Conservation (phyloP, 2,797 vertebrate species). For the Poecilia wingei region DNA sequence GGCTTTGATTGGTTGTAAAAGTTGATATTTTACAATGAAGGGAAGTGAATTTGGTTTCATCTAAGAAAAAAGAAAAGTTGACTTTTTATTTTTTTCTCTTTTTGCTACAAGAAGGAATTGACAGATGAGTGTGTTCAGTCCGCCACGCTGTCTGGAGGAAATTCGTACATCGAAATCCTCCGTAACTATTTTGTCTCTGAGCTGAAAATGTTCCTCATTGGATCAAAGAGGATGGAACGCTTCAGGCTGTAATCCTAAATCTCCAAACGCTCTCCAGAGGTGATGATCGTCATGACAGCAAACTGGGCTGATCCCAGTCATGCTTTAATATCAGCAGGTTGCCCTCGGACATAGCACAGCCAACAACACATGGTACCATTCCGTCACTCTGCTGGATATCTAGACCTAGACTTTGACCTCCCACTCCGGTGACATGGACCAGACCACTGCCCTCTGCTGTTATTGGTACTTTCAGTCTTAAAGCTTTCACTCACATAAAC, state of each 20-base stretch:
- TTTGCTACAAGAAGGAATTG: not conserved
- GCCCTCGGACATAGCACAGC: not conserved
- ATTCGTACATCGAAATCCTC: not conserved
- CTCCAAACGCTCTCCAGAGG: too few species aligned
- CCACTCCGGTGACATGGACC: conserved; percentile 33
- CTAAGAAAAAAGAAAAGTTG: not conserved
- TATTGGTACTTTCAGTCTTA: conserved; percentile 30
- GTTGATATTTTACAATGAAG: not conserved
- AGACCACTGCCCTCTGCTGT: conserved; percentile 23
- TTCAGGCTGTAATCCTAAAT: not conserved
- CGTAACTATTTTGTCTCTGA: not conserved
- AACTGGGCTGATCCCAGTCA: not conserved
- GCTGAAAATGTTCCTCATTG: not conserved
- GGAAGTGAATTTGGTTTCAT: not conserved
- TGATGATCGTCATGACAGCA: not conserved
- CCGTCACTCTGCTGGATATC: conserved; percentile 27
- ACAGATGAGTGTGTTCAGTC: not conserved
- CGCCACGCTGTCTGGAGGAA: not conserved
- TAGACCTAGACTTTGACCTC: conserved; percentile 9
- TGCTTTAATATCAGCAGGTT: not conserved
- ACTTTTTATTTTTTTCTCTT: not conserved
- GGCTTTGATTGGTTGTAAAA: not conserved
- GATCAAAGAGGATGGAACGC: not conserved
- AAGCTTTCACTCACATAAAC: conserved; percentile 26
- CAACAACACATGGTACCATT: conserved; percentile 7